Conservation (phyloP, 2,797 vertebrate genomes). For the Pagetopsis macropterus region DNA sequence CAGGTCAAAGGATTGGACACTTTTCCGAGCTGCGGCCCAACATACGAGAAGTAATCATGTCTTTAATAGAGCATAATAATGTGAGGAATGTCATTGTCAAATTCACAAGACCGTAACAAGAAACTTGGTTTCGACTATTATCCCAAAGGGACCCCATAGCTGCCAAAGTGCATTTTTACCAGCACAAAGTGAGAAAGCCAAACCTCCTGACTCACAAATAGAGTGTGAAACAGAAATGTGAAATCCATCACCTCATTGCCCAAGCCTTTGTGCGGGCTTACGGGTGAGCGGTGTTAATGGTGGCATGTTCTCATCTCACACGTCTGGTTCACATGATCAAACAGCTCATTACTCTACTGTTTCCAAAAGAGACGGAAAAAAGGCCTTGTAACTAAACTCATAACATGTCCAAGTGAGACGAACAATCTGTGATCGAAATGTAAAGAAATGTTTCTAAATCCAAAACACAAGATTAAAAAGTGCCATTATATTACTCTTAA, state of each 20-base stretch:
- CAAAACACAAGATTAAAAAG: background rate
- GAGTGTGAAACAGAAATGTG: slow-evolving; percentile 55
- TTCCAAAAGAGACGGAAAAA: slow-evolving; percentile 61
- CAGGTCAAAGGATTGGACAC: slow-evolving; percentile 66
- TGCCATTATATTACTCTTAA: background rate
- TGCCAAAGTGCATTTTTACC: slow-evolving; percentile 58
- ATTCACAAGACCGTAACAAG: slow-evolving; percentile 63
- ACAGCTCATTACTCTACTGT: slow-evolving; percentile 58
- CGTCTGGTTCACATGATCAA: slow-evolving; percentile 75
- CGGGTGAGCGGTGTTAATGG: slow-evolving; percentile 50
- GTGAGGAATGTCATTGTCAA: slow-evolving; percentile 71
- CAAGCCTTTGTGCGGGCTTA: slow-evolving; percentile 19
- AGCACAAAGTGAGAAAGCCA: slow-evolving; percentile 37
- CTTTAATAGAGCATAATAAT: slow-evolving; percentile 60
- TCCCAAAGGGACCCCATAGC: slow-evolving; percentile 45
- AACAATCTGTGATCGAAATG: slow-evolving; percentile 5
- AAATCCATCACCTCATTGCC: slow-evolving; percentile 59
- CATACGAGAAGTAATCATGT: slow-evolving; percentile 47
- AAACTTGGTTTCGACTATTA: slow-evolving; percentile 39
- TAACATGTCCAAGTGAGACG: slow-evolving; percentile 32
- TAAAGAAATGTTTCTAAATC: slow-evolving; percentile 7
- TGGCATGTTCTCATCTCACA: slow-evolving; percentile 67
- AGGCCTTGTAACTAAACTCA: slow-evolving; percentile 30
- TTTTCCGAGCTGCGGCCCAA: slow-evolving; percentile 51
- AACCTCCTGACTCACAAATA: slow-evolving; percentile 46